These are phyloP conservation scores for Bombylius major DNA, from an alignment of 2,888 invertebrate species.

Conservation along the genomic window DNA sequence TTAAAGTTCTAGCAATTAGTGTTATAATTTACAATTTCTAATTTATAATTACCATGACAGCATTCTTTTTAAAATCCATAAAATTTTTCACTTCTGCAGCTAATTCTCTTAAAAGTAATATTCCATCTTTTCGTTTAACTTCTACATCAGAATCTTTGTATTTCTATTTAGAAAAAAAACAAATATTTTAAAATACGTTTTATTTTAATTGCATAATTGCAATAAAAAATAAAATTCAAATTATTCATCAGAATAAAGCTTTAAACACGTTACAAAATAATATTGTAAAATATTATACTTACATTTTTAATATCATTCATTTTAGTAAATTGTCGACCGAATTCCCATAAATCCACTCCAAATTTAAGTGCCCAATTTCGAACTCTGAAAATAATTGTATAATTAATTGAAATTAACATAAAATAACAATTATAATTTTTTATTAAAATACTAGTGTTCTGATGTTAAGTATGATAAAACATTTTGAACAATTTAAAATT, in stretches of 20 bases:
- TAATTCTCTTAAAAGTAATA: conserved; percentile 73
- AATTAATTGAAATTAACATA: too few species aligned
- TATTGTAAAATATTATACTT: conserved; percentile 36
- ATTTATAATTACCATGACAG: conserved; percentile 64
- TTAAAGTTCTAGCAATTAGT: too few species aligned
- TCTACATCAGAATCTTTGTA: conserved; percentile 66
- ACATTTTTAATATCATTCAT: conserved; percentile 80
- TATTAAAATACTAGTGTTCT: too few species aligned
- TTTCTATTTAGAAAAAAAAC: conserved; percentile 45
- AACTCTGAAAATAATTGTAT: conserved; percentile 51
- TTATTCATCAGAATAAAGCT: background rate
- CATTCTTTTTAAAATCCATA: conserved; percentile 85
- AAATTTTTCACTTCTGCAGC: conserved; percentile 84
- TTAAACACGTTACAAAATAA: background rate
- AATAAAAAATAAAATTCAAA: too few species aligned
- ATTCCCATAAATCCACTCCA: conserved; percentile 82
- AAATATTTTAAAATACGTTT: background rate
- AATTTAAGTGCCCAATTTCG: conserved; percentile 87
- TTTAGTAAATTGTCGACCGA: conserved; percentile 74
- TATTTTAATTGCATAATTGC: too few species aligned
- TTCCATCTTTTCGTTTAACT: conserved; percentile 71
- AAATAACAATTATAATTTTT: too few species aligned
- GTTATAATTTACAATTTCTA: too few species aligned
- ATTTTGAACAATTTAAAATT: too few species aligned
- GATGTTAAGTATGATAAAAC: too few species aligned